Conservation (phyloP, 1,140 invertebrate species). For the Manduca sexta region DNA sequence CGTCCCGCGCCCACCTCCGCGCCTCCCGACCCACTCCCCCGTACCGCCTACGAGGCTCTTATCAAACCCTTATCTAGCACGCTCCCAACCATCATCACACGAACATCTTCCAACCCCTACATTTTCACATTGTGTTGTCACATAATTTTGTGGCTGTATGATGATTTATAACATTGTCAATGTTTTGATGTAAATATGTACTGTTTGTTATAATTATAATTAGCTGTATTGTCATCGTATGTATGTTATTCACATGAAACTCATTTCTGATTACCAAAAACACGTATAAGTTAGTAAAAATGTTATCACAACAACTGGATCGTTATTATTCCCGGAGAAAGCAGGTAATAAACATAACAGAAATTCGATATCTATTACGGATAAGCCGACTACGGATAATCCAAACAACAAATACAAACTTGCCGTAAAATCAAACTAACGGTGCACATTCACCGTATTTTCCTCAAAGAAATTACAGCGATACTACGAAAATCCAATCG, state of each 20-base stretch:
- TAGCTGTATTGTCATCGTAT: no score
- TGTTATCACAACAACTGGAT: no score
- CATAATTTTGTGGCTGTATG: no score
- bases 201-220: no score
- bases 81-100: background rate
- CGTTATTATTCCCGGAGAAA: no score
- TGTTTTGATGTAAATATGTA: no score
- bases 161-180: no score
- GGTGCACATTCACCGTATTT: slow-evolving; percentile 36
- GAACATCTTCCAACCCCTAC: background rate
- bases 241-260: background rate
- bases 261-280: background rate
- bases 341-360: no score
- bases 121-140: background rate
- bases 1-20: slow-evolving; percentile 27
- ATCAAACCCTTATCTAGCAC: slow-evolving; percentile 1
- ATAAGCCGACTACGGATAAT: no score
- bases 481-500: slow-evolving; percentile 45
- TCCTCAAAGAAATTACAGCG: slow-evolving; percentile 7
- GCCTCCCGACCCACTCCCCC: slow-evolving; percentile 17
- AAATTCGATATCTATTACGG: background rate
- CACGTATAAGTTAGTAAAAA: background rate
- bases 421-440: slow-evolving; percentile 22
- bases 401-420: slow-evolving; percentile 4
- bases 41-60: slow-evolving; percentile 37